These are phyloP conservation scores for Procavia capensis DNA, from an alignment of 2,113 vertebrate species.

Conservation along the genomic window DNA sequence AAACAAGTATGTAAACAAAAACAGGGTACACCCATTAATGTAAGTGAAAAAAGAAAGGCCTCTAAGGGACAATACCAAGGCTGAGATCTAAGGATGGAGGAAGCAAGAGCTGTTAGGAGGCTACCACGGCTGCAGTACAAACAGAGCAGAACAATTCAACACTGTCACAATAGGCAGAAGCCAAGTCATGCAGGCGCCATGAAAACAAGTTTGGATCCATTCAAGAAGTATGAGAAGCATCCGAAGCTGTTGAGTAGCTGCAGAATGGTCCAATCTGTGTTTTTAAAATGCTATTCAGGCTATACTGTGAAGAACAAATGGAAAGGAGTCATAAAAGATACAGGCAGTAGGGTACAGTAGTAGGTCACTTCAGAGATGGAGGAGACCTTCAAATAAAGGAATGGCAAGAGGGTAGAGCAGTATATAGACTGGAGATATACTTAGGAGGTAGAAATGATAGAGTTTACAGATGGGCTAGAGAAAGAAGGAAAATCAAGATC, in stretches of 20 bases:
- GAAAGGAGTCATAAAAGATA: background rate
- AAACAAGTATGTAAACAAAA: background rate
- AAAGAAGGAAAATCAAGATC: background rate
- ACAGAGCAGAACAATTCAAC: background rate
- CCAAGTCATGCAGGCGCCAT: background rate
- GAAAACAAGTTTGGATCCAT: background rate
- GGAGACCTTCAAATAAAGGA: background rate
- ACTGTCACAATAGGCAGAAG: background rate
- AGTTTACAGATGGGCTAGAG: background rate
- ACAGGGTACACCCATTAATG: background rate
- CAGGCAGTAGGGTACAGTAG: background rate
- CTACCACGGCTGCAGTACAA: background rate
- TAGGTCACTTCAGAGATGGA: background rate
- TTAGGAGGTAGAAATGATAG: background rate
- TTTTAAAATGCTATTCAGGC: slow-evolving; percentile 19
- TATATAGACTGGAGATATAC: background rate
- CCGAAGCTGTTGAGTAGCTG: background rate
- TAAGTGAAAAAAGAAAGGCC: background rate
- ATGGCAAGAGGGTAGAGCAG: background rate
- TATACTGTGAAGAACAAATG: background rate
- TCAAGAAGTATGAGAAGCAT: background rate
- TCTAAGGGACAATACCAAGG: background rate
- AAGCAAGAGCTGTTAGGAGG: background rate
- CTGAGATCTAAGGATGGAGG: background rate
- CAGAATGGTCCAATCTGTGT: background rate